These are phyloP conservation scores for Tipula helvola DNA, from an alignment of 2,888 invertebrate genomes.

Conservation along the genomic window DNA sequence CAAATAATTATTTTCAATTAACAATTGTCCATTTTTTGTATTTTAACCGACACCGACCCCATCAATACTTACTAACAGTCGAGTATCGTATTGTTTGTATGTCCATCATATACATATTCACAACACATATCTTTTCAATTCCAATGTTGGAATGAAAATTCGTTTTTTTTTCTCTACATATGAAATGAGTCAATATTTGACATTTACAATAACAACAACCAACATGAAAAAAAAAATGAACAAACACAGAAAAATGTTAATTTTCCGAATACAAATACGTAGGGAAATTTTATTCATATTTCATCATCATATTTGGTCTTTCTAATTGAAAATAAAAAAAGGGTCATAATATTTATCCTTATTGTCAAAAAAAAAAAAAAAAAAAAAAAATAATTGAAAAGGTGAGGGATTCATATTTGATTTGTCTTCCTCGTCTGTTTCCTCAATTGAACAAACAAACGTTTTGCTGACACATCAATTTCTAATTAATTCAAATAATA, in stretches of 20 bases:
- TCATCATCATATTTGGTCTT: background rate
- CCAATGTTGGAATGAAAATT: background rate
- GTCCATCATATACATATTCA: background rate
- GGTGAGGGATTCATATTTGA: constrained; percentile 4
- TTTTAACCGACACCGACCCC: background rate
- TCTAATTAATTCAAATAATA: constrained; percentile 6
- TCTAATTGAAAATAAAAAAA: background rate
- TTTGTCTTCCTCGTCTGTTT: background rate
- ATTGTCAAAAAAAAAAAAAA: background rate
- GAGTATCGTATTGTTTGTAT: background rate
- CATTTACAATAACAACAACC: background rate
- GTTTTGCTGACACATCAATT: constrained; percentile 8
- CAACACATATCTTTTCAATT: background rate
- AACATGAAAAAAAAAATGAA: constrained; percentile 4
- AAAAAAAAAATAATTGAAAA: background rate
- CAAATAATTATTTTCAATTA: constrained; percentile 4
- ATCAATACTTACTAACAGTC: background rate
- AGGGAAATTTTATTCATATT: constrained; percentile 5
- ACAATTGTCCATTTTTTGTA: background rate
- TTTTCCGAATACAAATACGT: constrained; percentile 5
- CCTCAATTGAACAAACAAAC: background rate
- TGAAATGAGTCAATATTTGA: constrained; percentile 8
- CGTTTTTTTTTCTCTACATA: background rate
- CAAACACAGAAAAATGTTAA: constrained; percentile 1
- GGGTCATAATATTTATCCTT: constrained; percentile 4